Base-by-base conservation (phyloP, 2,888 invertebrate genomes). In the Doris montereyensis region DNA sequence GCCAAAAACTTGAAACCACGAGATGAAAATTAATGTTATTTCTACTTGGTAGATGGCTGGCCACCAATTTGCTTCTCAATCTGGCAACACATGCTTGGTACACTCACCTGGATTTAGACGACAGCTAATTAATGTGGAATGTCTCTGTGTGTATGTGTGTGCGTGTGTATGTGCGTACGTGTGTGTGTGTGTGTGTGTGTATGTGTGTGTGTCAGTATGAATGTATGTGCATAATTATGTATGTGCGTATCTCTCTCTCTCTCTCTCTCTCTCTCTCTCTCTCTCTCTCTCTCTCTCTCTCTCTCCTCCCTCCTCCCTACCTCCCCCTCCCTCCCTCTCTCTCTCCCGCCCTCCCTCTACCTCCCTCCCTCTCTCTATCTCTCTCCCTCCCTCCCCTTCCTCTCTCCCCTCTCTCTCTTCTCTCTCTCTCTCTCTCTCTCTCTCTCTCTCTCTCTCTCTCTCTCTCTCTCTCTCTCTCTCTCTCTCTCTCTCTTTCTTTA, bases 241-340 rank as follows among this genome's bases (percentile, higher is more conserved):
- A 13, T 26, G 26, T 67, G 67, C 3, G 26, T 67, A 8, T 67
- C 30, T 26, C 17, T 26, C 24, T 30, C 28, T 26, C 28, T 26
- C 8, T 13, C 67, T 26, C 28, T 26, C 67, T 28, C 67, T 8
- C 67, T 28, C 67, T 67, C 67, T 67, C 67, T 67, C 67, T 67
- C 67, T 67, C 67, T 26, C 28, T 26, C 67, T 41, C 28, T 67
- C 67, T 26, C 13, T 67, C 24, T 26, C 28, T 67, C 24, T 26
- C 28, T 67, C 67, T 26, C 28, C 17, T 17, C 17, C 67, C 17
- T 30, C 28, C 67, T 26, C 24, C 3, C 26, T 8, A 13, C 17
- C 28, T 26, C 10, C 17, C 67, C 17, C 24, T 5, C 67, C 17
- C 67, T 67, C 28, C 30, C 28, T 24, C 28, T 67, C 8, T 26